phyloP scores from a whole-genome alignment of 2,888 invertebrate species.

The Xestia c-nigrum region DNA sequence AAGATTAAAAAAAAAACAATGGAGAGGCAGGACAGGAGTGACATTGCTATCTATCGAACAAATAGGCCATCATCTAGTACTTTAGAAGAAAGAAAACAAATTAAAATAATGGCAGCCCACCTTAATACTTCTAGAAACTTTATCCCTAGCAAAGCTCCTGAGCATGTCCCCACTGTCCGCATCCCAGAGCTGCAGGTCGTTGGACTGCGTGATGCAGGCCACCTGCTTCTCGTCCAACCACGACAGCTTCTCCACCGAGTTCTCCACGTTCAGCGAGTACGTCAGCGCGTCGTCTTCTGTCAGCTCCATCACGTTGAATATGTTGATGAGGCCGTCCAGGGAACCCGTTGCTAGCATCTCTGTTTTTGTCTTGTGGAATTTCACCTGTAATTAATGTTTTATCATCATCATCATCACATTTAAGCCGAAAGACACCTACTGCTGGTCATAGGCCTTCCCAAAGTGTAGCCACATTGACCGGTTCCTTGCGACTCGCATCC shows the following conservation, averaged over 20 bases:
- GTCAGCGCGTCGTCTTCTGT: conserved; percentile 95
- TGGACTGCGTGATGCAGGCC: conserved; percentile 93
- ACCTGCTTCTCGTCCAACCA: conserved; percentile 89
- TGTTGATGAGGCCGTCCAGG: conserved; percentile 95
- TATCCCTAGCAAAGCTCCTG: conserved; percentile 89
- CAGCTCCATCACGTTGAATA: conserved; percentile 94
- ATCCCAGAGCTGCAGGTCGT: conserved; percentile 93
- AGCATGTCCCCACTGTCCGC: conserved; percentile 91
- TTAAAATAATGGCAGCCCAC: conserved; percentile 70
- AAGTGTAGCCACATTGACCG: no score
- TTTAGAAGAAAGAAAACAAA: background rate
- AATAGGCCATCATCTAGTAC: background rate
- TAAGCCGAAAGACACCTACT: no score
- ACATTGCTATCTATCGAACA: background rate
- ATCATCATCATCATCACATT: no score
- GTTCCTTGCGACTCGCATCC: no score
- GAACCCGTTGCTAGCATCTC: conserved; percentile 94
- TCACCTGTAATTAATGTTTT: conserved; percentile 84
- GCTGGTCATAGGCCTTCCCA: no score
- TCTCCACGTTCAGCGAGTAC: conserved; percentile 94
- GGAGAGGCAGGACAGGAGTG: background rate
- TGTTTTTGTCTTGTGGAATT: conserved; percentile 93
- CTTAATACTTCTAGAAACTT: conserved; percentile 91
- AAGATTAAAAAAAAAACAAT: background rate
- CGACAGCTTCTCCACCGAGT: conserved; percentile 92